These are phyloP conservation scores for Corella eumyota DNA, from an alignment of 23 tunicate species.

Conservation along the genomic window DNA sequence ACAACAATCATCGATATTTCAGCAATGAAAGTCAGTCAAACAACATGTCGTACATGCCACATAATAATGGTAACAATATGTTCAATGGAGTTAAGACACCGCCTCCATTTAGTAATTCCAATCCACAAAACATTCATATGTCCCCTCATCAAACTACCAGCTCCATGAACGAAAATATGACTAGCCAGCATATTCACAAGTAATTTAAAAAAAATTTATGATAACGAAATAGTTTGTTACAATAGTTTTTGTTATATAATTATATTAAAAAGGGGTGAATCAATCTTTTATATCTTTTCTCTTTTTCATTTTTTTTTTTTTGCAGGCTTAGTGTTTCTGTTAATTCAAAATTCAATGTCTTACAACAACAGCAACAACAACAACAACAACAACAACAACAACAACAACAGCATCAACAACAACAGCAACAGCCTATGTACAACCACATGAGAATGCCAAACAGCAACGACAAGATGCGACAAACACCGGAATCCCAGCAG, in stretches of 20 bases:
- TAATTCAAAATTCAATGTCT: constrained; percentile 30
- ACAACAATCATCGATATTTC: constrained; percentile 8
- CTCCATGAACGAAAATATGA: constrained; percentile 10
- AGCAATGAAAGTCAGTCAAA: not conserved
- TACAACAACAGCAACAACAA: constrained; percentile 1
- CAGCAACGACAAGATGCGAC: not conserved
- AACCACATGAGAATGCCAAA: constrained; percentile 5
- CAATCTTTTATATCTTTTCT: not conserved
- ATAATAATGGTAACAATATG: no score
- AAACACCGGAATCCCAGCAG: constrained; percentile 3
- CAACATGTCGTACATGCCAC: constrained; percentile 1
- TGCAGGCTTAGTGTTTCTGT: constrained; percentile 42
- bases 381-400: constrained; percentile 20
- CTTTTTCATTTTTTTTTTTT: not conserved
- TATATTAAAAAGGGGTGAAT: not conserved
- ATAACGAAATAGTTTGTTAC: no score
- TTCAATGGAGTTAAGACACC: not conserved
- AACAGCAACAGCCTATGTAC: constrained; percentile 12
- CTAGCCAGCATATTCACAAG: constrained; percentile 54
- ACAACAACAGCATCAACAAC: no score
- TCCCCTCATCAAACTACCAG: constrained; percentile 14
- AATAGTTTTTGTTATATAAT: not conserved
- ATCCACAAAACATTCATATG: constrained; percentile 19
- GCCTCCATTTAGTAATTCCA: constrained; percentile 2
- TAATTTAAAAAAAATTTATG: constrained; percentile 6